These are phyloP conservation scores for Mylabris phalerata DNA, from an alignment of 1,140 invertebrate species.

Conservation along the genomic window DNA sequence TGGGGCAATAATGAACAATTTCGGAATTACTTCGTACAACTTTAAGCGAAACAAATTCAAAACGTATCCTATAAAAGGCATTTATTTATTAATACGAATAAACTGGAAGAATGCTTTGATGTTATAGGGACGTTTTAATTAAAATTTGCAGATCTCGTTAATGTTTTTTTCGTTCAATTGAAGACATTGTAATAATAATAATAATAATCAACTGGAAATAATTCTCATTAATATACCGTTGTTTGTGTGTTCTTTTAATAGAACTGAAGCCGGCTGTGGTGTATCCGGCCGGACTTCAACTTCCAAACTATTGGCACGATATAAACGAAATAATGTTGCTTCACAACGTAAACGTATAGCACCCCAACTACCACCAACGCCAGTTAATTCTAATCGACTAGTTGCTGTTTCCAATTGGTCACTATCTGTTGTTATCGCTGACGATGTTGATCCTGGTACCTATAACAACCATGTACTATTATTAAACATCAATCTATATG, in stretches of 20 bases:
- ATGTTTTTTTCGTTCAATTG: too few relatives aligned
- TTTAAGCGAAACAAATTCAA: too few relatives aligned
- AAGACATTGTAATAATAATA: too few relatives aligned
- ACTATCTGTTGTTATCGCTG: conserved; percentile 25
- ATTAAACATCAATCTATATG: not conserved
- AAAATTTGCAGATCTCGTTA: too few relatives aligned
- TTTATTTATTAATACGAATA: too few relatives aligned
- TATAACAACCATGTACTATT: conserved; percentile 7
- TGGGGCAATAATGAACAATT: too few relatives aligned
- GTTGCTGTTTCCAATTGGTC: conserved; percentile 34
- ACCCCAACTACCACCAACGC: conserved; percentile 37
- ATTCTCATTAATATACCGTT: not conserved
- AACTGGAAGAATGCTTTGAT: too few relatives aligned
- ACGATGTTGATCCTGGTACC: conserved; percentile 40
- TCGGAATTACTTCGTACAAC: too few relatives aligned
- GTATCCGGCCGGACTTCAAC: conserved; percentile 37
- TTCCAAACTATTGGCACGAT: conserved; percentile 36
- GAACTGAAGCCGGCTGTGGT: conserved; percentile 37
- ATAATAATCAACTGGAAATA: too few relatives aligned
- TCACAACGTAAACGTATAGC: conserved; percentile 36
- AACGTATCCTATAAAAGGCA: too few relatives aligned
- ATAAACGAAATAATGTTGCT: conserved; percentile 36
- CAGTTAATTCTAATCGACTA: conserved; percentile 36
- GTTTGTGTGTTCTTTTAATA: conserved; percentile 29
- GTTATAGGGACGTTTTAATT: too few relatives aligned